phyloP scores from a whole-genome alignment of 2,888 invertebrate species.

The Herminia tarsipennalis region DNA sequence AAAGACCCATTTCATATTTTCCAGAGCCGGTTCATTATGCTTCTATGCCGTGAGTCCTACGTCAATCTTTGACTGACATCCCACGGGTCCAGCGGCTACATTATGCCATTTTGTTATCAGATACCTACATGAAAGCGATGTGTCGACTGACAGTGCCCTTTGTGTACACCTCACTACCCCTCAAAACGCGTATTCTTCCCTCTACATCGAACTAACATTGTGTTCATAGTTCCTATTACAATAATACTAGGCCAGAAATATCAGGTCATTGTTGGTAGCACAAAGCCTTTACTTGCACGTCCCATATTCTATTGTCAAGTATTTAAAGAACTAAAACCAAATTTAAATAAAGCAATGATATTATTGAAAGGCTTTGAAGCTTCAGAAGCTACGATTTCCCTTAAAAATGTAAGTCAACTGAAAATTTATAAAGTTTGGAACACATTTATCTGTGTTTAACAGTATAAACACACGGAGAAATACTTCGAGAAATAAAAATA shows the following conservation, averaged over 20 bases:
- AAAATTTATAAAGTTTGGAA: conserved; percentile 19
- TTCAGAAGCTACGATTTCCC: conserved; percentile 17
- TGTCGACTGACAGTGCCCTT: conserved; percentile 47
- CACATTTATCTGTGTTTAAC: conserved; percentile 12
- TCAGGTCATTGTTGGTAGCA: conserved; percentile 17
- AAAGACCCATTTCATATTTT: too few species aligned
- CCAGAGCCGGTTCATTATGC: too few species aligned
- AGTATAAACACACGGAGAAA: conserved; percentile 7
- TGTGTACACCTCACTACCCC: conserved; percentile 41
- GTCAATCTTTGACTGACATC: conserved; percentile 50
- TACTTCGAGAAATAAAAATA: conserved; percentile 51
- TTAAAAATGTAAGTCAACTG: conserved; percentile 24
- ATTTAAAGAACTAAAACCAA: conserved; percentile 3
- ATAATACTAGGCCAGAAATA: conserved; percentile 37
- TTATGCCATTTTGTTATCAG: conserved; percentile 55
- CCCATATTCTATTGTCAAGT: conserved; percentile 3
- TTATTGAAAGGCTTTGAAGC: conserved; percentile 6
- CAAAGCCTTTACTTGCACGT: conserved; percentile 8
- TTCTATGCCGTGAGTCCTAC: conserved; percentile 23
- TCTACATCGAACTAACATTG: conserved; percentile 36
- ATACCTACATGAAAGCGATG: conserved; percentile 48
- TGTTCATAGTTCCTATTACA: conserved; percentile 33
- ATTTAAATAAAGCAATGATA: conserved; percentile 1
- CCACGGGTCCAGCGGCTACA: conserved; percentile 41
- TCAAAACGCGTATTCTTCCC: conserved; percentile 53